Conservation (phyloP, 2,888 invertebrate genomes). For the Operophtera brumata region DNA sequence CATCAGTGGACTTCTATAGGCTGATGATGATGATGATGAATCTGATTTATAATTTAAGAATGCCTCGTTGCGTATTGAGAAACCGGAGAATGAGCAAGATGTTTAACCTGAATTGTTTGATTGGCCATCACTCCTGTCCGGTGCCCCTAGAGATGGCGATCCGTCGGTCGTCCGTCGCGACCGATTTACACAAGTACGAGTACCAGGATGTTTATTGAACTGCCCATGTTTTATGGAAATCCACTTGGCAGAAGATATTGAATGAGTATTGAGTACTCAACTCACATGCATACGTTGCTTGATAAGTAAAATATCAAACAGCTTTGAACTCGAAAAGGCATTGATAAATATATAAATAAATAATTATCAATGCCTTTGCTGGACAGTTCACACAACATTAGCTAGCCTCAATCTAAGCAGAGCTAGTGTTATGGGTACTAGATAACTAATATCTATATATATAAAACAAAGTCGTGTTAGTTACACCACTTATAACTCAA, state of each 20-base stretch:
- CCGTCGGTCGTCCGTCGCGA: conserved; percentile 30
- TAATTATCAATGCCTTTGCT: too few relatives aligned
- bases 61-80: conserved; percentile 36
- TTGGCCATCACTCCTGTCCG: conserved; percentile 57
- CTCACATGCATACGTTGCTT: not conserved
- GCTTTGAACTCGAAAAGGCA: not conserved
- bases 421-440: too few relatives aligned
- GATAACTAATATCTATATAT: too few relatives aligned
- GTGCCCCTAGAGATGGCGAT: conserved; percentile 41
- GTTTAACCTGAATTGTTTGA: conserved; percentile 74
- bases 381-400: too few relatives aligned
- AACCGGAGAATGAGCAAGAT: conserved; percentile 41
- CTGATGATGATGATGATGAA: too few relatives aligned
- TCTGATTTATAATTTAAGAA: not conserved
- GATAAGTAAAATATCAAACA: conserved; percentile 1
- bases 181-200: conserved; percentile 36
- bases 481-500: too few relatives aligned
- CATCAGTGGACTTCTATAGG: too few relatives aligned
- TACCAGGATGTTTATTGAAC: conserved; percentile 39
- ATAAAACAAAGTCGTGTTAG: too few relatives aligned
- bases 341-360: too few relatives aligned
- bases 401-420: too few relatives aligned
- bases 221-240: conserved; percentile 26
- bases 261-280: not conserved
- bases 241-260: conserved; percentile 5